Evolutionary conservation across 2,797 vertebrate species (phyloP).

Genomic region (Tarsius wallacei): DNA sequence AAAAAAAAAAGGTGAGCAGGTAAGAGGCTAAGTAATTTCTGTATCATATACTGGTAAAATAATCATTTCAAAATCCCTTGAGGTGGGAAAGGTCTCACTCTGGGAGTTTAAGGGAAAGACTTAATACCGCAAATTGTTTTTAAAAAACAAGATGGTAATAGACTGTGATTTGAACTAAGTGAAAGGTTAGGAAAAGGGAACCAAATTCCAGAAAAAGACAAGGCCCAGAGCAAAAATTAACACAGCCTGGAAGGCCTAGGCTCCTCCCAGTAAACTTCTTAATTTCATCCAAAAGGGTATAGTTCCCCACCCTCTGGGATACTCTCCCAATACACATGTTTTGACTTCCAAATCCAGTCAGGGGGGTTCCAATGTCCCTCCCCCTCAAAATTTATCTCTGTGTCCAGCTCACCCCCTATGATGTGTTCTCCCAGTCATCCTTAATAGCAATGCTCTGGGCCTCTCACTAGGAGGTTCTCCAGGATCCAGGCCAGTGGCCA

Average conservation of each 20-base stretch:
- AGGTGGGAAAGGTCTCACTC: neutral
- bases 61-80: constrained; percentile 38
- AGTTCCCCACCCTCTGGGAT: neutral
- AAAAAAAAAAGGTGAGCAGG: constrained; percentile 2
- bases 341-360: constrained; percentile 38
- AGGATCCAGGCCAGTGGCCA: neutral
- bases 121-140: constrained; percentile 32
- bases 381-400: neutral
- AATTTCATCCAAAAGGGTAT: constrained; percentile 57
- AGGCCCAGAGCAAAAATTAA: constrained; percentile 56
- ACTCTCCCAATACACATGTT: neutral
- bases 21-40: neutral
- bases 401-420: neutral
- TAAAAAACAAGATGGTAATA: constrained; percentile 47
- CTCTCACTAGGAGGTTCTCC: neutral
- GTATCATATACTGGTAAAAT: constrained; percentile 1
- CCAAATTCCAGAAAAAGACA: constrained; percentile 65
- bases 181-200: constrained; percentile 48
- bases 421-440: neutral
- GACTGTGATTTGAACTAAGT: constrained; percentile 51
- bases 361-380: neutral
- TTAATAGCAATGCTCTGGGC: neutral
- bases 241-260: neutral
- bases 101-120: neutral
- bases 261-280: constrained; percentile 27